phyloP scores from a whole-genome alignment of 2,888 invertebrate genomes.

The Parasteatoda lunata region DNA sequence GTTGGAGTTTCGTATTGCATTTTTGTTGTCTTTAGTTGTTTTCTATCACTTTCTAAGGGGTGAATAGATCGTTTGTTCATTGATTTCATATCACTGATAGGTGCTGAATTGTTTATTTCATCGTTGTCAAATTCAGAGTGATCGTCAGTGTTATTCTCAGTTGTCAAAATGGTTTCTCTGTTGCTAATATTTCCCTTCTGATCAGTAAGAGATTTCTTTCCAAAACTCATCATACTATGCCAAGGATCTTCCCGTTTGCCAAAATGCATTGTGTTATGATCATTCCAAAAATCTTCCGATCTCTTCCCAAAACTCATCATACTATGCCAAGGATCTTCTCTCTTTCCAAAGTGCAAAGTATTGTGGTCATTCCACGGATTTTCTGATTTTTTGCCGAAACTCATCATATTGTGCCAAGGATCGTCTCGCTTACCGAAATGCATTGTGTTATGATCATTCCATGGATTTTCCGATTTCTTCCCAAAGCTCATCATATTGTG shows the following conservation, averaged over 20 bases:
- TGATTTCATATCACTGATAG: too few species aligned
- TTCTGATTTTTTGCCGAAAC: constrained; percentile 26
- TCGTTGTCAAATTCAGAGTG: too few species aligned
- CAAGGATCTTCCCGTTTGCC: constrained; percentile 45
- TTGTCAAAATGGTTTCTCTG: neutral
- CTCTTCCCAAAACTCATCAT: constrained; percentile 29
- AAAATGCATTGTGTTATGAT: constrained; percentile 28
- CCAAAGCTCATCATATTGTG: constrained; percentile 35
- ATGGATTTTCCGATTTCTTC: constrained; percentile 12
- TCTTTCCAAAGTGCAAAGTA: constrained; percentile 45
- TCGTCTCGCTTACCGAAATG: constrained; percentile 49
- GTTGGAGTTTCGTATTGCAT: too few species aligned
- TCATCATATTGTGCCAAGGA: constrained; percentile 40
- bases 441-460: constrained; percentile 26
- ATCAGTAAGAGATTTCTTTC: constrained; percentile 27
- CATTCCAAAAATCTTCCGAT: constrained; percentile 19
- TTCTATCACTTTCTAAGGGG: too few species aligned
- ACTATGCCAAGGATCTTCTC: constrained; percentile 27
- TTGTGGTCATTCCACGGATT: constrained; percentile 10
- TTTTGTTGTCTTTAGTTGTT: too few species aligned
- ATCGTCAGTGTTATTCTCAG: too few species aligned
- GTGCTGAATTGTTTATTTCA: too few species aligned
- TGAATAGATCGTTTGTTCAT: too few species aligned
- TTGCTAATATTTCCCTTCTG: neutral
- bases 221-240: constrained; percentile 57